phyloP scores from a whole-genome alignment of 2,113 vertebrate species.

The Sardina pilchardus region DNA sequence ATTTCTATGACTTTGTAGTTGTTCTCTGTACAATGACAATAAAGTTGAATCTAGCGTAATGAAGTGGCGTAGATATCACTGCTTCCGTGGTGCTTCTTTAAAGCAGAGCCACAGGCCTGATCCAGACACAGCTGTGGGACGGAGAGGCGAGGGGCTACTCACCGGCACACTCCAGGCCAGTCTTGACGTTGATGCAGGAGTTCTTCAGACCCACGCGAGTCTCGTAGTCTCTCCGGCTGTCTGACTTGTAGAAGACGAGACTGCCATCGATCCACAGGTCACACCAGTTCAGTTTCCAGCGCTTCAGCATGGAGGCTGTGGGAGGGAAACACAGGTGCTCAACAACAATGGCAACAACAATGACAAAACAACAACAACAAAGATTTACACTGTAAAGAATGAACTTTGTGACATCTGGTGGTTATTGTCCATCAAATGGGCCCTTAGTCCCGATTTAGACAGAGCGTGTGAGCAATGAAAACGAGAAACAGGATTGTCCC shows the following conservation, averaged over 20 bases:
- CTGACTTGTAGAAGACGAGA: slow-evolving; percentile 84
- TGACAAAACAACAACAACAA: not conserved
- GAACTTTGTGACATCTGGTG: not conserved
- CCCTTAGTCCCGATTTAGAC: not conserved
- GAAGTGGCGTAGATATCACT: no score
- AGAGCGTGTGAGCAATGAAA: not conserved
- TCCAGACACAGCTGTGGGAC: not conserved
- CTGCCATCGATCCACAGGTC: slow-evolving; percentile 92
- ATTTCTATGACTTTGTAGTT: no score
- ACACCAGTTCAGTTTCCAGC: slow-evolving; percentile 97
- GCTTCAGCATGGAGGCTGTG: slow-evolving; percentile 81
- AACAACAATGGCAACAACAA: not conserved
- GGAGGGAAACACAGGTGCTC: not conserved
- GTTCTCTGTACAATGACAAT: no score
- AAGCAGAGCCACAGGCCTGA: no score
- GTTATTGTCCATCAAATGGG: not conserved
- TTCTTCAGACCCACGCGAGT: slow-evolving; percentile 79
- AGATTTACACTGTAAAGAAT: no score
- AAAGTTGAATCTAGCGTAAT: no score
- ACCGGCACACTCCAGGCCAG: slow-evolving; percentile 87
- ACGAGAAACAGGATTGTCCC: not conserved
- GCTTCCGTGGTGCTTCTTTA: no score
- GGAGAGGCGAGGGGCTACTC: not conserved
- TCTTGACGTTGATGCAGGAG: slow-evolving; percentile 77
- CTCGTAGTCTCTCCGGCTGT: slow-evolving; percentile 80